Base-by-base conservation (phyloP, 92 coral and sea anemone species). In the Nematostella vectensis region DNA sequence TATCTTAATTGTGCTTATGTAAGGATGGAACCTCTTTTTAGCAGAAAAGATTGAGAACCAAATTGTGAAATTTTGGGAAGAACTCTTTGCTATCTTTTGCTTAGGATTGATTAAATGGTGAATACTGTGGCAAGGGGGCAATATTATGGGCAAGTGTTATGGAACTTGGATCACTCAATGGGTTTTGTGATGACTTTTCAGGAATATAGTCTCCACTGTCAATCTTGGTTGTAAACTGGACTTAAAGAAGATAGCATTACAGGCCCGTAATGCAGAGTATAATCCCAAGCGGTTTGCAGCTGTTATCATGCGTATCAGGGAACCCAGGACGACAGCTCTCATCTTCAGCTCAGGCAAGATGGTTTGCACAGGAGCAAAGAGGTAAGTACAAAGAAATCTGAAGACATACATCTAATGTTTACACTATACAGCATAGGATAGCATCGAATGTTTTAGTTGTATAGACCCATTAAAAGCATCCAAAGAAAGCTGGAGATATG, bases 261-360 rank as follows among this genome's bases (percentile, higher is more conserved):
- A 91, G 81, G 98, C 98, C 33, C 70, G 98, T 57, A 91, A 91
- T 91, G 98, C 98, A 11, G 98, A 91, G 61, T 91, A 91, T 70
- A 91, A 91, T 62, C 98, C 98, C 1, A 91, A 91, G 87, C 88
- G 98, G 29, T 91, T 86, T 91, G 98, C 98, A 19, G 98, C 98
- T 19, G 98, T 91, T 3, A 91, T 91, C 38, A 91, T 91, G 98
- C 77, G 98, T 60, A 91, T 91, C 22, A 58, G 98, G 19, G 98
- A 81, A 45, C 98, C 98, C 51, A 78, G 98, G 62, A 91, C 98
- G 0, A 91, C 98, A 19, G 98, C 98, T 25, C 65, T 91, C 40
- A 91, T 91, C 62, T 91, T 91, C 58, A 91, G 98, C 57, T 91
- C 98, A 33, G 98, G 98, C 10, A 91, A 91, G 62, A 91, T 91